phyloP scores from a whole-genome alignment of 2,888 invertebrate species.

The Chrysodeixis includens region DNA sequence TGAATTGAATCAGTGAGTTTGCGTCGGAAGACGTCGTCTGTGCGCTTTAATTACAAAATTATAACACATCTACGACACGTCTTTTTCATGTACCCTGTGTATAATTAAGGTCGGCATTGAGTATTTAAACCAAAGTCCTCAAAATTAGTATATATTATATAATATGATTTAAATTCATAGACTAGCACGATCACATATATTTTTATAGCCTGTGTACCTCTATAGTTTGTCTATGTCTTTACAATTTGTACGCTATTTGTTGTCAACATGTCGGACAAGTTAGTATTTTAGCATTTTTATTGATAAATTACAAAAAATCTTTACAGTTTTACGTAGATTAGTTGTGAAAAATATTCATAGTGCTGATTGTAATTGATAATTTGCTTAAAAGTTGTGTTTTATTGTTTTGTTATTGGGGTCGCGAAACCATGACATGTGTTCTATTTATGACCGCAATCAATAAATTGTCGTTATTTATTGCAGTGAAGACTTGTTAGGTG shows the following conservation, averaged over 20 bases:
- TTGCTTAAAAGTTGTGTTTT: neutral
- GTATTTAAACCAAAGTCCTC: too few relatives aligned
- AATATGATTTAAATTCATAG: too few relatives aligned
- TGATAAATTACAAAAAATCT: conserved; percentile 14
- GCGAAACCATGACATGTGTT: conserved; percentile 46
- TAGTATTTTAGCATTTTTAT: conserved; percentile 66
- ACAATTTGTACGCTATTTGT: conserved; percentile 49
- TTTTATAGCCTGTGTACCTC: neutral
- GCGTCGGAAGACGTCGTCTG: too few relatives aligned
- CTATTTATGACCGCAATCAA: conserved; percentile 41
- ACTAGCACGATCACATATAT: too few relatives aligned
- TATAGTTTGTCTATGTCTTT: neutral
- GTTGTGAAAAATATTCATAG: neutral
- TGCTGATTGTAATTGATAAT: conserved; percentile 1
- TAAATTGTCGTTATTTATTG: conserved; percentile 62
- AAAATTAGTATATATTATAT: too few relatives aligned
- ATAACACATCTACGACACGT: too few relatives aligned
- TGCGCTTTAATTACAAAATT: too few relatives aligned
- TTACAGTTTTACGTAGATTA: neutral
- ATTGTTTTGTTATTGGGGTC: conserved; percentile 36
- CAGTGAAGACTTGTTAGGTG: conserved; percentile 87
- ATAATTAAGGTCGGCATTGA: too few relatives aligned
- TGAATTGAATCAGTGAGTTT: too few relatives aligned
- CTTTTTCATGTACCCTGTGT: too few relatives aligned
- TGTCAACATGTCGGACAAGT: conserved; percentile 87